Percentiles rank a stretch among this genome's conserved stretches.
These are phyloP conservation scores for Hydriomena furcata DNA, from an alignment of 2,888 invertebrate species.

Conservation along the genomic window DNA sequence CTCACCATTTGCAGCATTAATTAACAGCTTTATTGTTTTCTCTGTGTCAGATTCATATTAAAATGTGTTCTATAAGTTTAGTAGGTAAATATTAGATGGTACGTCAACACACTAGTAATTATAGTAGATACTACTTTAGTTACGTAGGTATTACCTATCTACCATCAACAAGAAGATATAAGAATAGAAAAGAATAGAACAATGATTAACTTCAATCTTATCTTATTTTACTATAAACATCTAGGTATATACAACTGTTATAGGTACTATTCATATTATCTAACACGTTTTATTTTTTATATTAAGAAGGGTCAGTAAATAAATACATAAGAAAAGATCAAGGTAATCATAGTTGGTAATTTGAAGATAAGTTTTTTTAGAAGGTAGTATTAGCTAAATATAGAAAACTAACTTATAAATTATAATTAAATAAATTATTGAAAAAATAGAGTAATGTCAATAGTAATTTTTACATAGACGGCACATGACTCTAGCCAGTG, in stretches of 20 bases:
- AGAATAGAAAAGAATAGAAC: constrained; percentile 38
- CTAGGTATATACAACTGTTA: constrained; percentile 31
- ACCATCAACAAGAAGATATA: background rate
- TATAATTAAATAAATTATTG: constrained; percentile 7
- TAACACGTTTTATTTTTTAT: constrained; percentile 27
- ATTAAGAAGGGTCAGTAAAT: constrained; percentile 18
- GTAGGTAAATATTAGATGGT: constrained; percentile 14
- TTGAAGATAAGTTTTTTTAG: background rate
- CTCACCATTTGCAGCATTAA: too few relatives aligned
- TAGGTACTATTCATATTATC: constrained; percentile 27
- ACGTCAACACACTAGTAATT: background rate
- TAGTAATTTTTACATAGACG: too few relatives aligned
- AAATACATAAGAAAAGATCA: constrained; percentile 71
- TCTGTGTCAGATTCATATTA: constrained; percentile 2
- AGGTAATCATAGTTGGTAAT: constrained; percentile 72
- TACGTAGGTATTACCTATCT: background rate
- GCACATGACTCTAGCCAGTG: too few relatives aligned
- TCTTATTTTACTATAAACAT: constrained; percentile 52
- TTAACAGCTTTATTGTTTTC: background rate
- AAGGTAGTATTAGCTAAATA: too few relatives aligned
- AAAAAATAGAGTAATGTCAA: too few relatives aligned
- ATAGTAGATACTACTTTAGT: background rate
- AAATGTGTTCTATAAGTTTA: constrained; percentile 1
- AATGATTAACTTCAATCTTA: constrained; percentile 79
- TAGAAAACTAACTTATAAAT: background rate